Evolutionary conservation across 30 jellyfish, hydroid and myxozoan genomes (phyloP).

Genomic region (Catostylus mosaicus): DNA sequence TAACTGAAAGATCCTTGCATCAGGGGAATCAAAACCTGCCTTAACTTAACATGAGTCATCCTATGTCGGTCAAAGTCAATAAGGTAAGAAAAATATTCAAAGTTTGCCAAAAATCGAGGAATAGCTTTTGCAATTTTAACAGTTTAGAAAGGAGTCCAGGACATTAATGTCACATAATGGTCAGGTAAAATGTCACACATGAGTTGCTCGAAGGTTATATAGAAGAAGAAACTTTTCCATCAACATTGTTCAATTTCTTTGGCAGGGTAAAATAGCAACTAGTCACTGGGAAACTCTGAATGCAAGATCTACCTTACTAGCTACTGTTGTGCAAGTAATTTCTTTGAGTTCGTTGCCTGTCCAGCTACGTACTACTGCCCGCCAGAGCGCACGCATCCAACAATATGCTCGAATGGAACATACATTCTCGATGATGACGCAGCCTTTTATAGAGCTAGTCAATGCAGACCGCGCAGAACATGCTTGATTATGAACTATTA

Average conservation of each 20-base stretch:
- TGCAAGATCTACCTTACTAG: constrained; percentile 96
- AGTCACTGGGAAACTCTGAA: constrained; percentile 33
- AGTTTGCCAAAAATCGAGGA: no score
- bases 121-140: no score
- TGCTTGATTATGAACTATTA: no score
- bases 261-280: constrained; percentile 95
- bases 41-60: not conserved
- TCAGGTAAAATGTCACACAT: no score
- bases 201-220: no score
- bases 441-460: constrained; percentile 77
- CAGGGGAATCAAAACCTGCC: not conserved
- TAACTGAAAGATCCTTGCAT: not conserved
- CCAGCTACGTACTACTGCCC: constrained; percentile 93
- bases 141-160: no score
- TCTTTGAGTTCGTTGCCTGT: constrained; percentile 72
- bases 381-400: constrained; percentile 74
- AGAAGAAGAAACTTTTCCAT: no score
- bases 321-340: constrained; percentile 84
- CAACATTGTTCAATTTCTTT: no score
- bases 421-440: constrained; percentile 79
- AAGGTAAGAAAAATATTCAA: no score
- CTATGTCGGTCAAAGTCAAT: not conserved
- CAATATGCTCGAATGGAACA: constrained; percentile 97
- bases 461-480: constrained; percentile 86
- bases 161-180: no score